These are phyloP conservation scores for Sisyra nigra DNA, from an alignment of 2,888 invertebrate species.

Conservation along the genomic window DNA sequence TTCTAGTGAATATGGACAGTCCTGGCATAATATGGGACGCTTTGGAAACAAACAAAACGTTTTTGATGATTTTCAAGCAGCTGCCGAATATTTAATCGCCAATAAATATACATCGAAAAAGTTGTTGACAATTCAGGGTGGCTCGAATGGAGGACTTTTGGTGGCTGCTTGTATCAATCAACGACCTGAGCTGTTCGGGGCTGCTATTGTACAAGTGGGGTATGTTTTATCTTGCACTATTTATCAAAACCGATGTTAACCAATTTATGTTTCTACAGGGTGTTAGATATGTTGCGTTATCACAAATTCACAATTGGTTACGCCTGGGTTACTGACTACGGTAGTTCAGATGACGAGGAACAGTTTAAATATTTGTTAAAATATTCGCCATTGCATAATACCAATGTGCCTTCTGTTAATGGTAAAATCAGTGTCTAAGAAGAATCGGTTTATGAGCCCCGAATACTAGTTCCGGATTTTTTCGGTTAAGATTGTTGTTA, in stretches of 20 bases:
- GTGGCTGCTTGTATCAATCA: slow-evolving; percentile 92
- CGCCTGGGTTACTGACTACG: slow-evolving; percentile 93
- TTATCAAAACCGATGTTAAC: too few relatives aligned
- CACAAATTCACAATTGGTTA: slow-evolving; percentile 97
- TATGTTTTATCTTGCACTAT: slow-evolving; percentile 33
- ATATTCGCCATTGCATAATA: slow-evolving; percentile 91
- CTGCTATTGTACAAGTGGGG: slow-evolving; percentile 90
- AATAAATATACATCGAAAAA: slow-evolving; percentile 62
- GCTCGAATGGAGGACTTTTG: slow-evolving; percentile 93
- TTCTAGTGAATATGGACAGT: slow-evolving; percentile 84
- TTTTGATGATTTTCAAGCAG: slow-evolving; percentile 90
- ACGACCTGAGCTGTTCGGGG: slow-evolving; percentile 85
- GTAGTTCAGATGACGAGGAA: slow-evolving; percentile 70
- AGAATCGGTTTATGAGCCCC: too few relatives aligned
- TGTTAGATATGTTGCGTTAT: slow-evolving; percentile 93
- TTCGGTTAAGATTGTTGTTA: too few relatives aligned
- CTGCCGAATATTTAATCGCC: slow-evolving; percentile 72
- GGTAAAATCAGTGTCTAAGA: too few relatives aligned
- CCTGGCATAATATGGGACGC: slow-evolving; percentile 91
- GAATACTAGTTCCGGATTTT: too few relatives aligned
- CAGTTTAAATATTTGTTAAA: slow-evolving; percentile 74
- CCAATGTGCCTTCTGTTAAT: slow-evolving; percentile 41
- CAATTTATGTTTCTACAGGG: slow-evolving; percentile 51
- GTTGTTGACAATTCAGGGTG: slow-evolving; percentile 80
- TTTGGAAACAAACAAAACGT: slow-evolving; percentile 89